Base-by-base conservation (phyloP, 1,140 invertebrate species). In the Anthonomus grandis region DNA sequence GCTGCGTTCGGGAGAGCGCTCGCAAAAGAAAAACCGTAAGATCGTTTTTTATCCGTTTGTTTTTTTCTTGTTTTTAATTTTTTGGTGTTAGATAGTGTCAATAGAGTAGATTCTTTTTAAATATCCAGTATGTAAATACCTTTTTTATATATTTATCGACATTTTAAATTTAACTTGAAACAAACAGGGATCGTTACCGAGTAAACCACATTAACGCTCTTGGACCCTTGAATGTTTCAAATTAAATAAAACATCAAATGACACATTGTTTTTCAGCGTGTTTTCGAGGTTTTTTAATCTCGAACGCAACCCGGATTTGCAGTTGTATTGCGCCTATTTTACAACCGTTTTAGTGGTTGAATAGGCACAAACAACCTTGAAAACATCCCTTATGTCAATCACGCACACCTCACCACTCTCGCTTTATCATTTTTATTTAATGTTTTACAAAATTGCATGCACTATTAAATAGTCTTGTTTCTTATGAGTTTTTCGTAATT, bases 1-100 rank as follows among this genome's bases (percentile, higher is more conserved):
- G 51, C 27, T 53, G 51, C 51, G 51, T 53, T 53, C 51, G 51
- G 45, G 51, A 53, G 39, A 53, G 51, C 25, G 15, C 12, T n/a
- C n/a, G n/a, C n/a, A n/a, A n/a, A n/a, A n/a, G n/a, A 25, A 17
- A n/a, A 41, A 13, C 37, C 49, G 49, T 52, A 52, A 52, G 49
- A 52, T 22, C 12, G 23, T 25, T 38, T n/a, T 19, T 21, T 44
- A 22, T 44, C 41, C 4, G 8, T 31, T n/a, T 31, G 8, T 31
- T 31, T n/a, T 15, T 48, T n/a, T n/a, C n/a, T 27, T 48, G 45
- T 48, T 18, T 23, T 48, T 9, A 17, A 12, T 44, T 44, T 44
- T 13, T 52, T 52, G 37, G 38, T 52, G 49, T 52, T 52, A 52
- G 49, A 52, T 38, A 41, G 36, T 41, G 6, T n/a, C n/a, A 12